Conservation (phyloP, 1,140 invertebrate genomes). For the Papilio aristodemus region DNA sequence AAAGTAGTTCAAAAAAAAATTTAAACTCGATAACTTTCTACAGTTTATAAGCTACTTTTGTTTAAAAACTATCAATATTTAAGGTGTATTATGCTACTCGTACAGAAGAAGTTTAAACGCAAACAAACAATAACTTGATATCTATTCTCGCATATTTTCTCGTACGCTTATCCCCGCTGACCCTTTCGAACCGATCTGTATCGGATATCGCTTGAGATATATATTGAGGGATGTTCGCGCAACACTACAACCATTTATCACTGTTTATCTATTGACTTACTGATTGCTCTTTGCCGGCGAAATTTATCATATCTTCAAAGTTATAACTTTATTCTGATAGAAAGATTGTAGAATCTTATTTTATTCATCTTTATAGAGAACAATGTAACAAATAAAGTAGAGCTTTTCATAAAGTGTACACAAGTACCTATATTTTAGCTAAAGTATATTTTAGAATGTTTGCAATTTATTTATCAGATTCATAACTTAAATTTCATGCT, state of each 20-base stretch:
- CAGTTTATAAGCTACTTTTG: background rate
- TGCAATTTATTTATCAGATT: too few species aligned
- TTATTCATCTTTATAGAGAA: too few species aligned
- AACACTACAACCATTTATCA: background rate
- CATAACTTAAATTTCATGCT: too few species aligned
- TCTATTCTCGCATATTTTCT: background rate
- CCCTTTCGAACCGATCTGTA: background rate
- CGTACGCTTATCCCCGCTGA: background rate
- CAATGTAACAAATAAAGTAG: too few species aligned
- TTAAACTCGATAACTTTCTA: too few species aligned
- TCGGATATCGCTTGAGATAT: conserved; percentile 14
- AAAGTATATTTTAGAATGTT: too few species aligned
- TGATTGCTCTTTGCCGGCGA: background rate
- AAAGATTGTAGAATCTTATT: background rate
- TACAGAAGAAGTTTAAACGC: background rate
- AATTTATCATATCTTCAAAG: background rate
- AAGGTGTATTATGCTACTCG: background rate
- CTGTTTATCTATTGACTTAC: background rate
- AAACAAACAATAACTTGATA: background rate
- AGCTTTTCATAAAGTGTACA: too few species aligned
- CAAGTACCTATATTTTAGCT: too few species aligned
- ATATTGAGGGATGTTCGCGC: conserved; percentile 7
- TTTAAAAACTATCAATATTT: background rate
- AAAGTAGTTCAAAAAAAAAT: too few species aligned
- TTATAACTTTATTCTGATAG: background rate